Base-by-base conservation (phyloP, 1,140 invertebrate species). In the Saccostrea cuccullata region DNA sequence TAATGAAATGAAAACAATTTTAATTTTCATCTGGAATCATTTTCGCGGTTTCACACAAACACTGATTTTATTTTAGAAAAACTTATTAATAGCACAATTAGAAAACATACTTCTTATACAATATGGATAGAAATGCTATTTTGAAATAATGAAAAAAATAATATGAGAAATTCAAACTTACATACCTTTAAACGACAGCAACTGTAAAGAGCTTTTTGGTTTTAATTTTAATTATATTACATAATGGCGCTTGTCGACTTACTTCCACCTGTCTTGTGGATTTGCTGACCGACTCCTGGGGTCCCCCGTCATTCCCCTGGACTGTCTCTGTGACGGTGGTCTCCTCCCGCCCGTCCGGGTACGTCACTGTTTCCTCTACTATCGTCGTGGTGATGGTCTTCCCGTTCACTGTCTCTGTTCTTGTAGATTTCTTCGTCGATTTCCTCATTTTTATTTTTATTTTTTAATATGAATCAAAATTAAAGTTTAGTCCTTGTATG, bases 381-480 rank as follows among this genome's bases (percentile, higher is more conserved):
- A 77, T 11, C 4, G 70, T 77, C 13, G 23, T 77, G 13, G 23
- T 77, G 3, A 77, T 26, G 0, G 70, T 77, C 15, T 77, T 77
- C 15, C 70, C 70, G 12, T 77, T 77, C 26, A 30, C 26, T 9
- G 26, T 77, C 9, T 15, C 15, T 11, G 70, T 77, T 0, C 11
- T 30, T 11, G 70, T 77, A 30, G 23, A 30, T 13, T 12, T 77
- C 2, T 36, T 77, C 0, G 70, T 77, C 23, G 70, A 77, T 77
- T 77, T 77, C 26, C 26, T 26, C 70, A 77, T 77, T 77, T 73
- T 77, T 20, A 64, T n/a, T 64, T 60, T 64, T n/a, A 36, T 36
- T 36, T 36, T 36, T 6, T 64, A n/a, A n/a, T 64, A 17, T 64
- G 17, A 17, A n/a, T 8, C n/a, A 15, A 17, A n/a, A 64, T 64